Evolutionary conservation across 1,140 invertebrate species (phyloP), one percentile per base, ranked within the genome.

Genomic region (Leptopilina clavipes): DNA sequence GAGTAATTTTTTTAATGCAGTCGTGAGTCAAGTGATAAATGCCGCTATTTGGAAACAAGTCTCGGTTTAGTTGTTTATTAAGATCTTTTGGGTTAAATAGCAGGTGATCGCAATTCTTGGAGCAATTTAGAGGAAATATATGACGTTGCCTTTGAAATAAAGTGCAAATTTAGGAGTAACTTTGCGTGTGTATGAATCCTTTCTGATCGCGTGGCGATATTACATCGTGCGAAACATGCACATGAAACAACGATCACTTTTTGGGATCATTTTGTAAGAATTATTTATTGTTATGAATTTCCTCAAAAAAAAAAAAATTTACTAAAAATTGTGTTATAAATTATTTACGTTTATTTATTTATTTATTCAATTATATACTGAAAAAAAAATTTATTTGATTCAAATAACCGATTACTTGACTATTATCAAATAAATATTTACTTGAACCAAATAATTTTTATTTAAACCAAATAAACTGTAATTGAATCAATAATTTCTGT

Each of bases 221-320:
- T 79, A 73, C 79, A 81, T 48, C 71, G 31, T 59, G 71, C 73
- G 18, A 74, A 74, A 74, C 56, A 22, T 59, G 9, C 19, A 59
- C 56, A 31, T 10, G 10, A 59, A 19, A 59, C 25, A 25, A 59
- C 10, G 56, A 59, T 59, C 19, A 22, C 17, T 19, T 6, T n/a
- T 56, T 17, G 19, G 5, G 10, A 59, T 25, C 19, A 25, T 22
- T 18, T 10, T 59, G 56, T 10, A 8, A 10, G 3, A 11, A 59
- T 59, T 59, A 25, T 59, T 59, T 59, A 25, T 59, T 22, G 9
- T 22, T 22, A 25, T 59, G 19, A 18, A 18, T 54, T 17, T 1
- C 2, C 8, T 5, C 17, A 54, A 9, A 6, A 31, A 2, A 19
- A 19, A 2, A 0, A 18, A 19, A 18, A 11, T 54, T 18, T 54